These are phyloP conservation scores for Esox niger DNA, from an alignment of 2,113 vertebrate species.

Conservation along the genomic window DNA sequence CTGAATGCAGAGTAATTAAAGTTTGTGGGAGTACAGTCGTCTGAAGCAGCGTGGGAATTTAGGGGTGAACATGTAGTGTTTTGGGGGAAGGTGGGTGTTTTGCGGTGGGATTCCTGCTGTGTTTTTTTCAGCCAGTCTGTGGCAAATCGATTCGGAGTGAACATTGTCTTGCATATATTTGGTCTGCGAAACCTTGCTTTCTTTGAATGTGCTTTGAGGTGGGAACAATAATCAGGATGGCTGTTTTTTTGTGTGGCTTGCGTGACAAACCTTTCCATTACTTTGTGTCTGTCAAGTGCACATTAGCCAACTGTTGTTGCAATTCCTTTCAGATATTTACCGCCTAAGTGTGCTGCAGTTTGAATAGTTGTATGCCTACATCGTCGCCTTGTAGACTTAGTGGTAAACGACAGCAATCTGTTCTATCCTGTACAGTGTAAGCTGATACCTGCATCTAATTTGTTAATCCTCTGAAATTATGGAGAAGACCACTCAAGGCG, in stretches of 20 bases:
- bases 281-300: too few species aligned
- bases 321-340: too few species aligned
- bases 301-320: too few species aligned
- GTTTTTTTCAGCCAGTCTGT: neutral
- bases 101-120: neutral
- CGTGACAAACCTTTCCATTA: neutral
- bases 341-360: too few species aligned
- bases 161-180: constrained; percentile 7
- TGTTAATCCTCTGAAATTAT: neutral
- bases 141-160: constrained; percentile 19
- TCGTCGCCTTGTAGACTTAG: too few species aligned
- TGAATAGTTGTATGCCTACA: too few species aligned
- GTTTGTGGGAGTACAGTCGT: constrained; percentile 29
- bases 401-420: too few species aligned
- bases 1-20: constrained; percentile 33
- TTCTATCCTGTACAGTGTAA: neutral
- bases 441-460: neutral
- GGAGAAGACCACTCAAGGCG: constrained; percentile 21
- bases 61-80: constrained; percentile 10
- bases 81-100: neutral
- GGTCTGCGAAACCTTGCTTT: neutral
- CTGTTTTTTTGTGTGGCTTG: neutral
- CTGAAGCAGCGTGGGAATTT: constrained; percentile 16
- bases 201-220: neutral
- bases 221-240: neutral